These are phyloP conservation scores for Coreius guichenoti DNA, from an alignment of 2,797 vertebrate species.

Conservation along the genomic window DNA sequence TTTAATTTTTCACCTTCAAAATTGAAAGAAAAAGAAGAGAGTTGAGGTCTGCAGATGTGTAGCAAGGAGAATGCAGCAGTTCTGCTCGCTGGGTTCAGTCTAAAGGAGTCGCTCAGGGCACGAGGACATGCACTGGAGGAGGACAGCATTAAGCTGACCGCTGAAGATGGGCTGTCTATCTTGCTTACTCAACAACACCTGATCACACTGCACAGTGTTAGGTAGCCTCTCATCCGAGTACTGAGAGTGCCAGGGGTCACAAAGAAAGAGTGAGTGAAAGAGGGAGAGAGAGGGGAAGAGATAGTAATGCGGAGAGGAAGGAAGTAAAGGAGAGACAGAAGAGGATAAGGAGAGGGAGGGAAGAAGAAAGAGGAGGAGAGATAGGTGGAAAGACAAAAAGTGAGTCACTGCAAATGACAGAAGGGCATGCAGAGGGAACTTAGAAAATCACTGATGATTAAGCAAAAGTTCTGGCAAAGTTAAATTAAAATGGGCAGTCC, in stretches of 20 bases:
- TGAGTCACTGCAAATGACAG: constrained; percentile 24
- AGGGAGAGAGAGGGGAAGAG: constrained; percentile 41
- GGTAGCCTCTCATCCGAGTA: constrained; percentile 80
- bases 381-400: constrained; percentile 44
- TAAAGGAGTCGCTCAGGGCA: constrained; percentile 67
- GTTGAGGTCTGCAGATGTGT: constrained; percentile 10
- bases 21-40: neutral
- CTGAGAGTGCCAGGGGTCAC: constrained; percentile 80
- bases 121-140: constrained; percentile 69
- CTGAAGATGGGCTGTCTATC: constrained; percentile 77
- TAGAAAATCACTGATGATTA: constrained; percentile 10
- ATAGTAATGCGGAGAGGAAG: constrained; percentile 43
- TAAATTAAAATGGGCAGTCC: neutral
- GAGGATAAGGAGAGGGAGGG: neutral
- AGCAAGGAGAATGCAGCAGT: constrained; percentile 19
- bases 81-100: neutral
- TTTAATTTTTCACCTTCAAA: neutral
- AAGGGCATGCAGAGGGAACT: constrained; percentile 53
- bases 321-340: constrained; percentile 16
- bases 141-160: constrained; percentile 86
- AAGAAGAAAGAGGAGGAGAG: neutral
- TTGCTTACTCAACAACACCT: constrained; percentile 84
- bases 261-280: constrained; percentile 61
- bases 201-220: constrained; percentile 83
- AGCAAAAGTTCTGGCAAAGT: constrained; percentile 67